Evolutionary conservation across 37 sponge, comb jelly and placozoan genomes (phyloP).

Genomic region (Mnemiopsis leidyi): DNA sequence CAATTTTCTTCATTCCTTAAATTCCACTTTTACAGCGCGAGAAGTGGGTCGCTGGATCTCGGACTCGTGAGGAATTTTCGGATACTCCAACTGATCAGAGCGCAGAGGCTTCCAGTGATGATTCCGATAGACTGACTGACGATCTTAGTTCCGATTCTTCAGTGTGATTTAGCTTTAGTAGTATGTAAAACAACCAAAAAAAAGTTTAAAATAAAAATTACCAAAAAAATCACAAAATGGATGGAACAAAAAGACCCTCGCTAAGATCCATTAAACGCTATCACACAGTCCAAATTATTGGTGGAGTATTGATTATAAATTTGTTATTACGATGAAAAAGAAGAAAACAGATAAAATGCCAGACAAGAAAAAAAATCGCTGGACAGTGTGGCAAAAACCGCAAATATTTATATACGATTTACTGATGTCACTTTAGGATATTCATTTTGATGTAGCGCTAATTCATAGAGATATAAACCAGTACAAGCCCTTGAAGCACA

Average conservation of each 20-base stretch:
- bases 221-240: not conserved
- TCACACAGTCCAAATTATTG: not conserved
- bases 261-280: not conserved
- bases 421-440: not conserved
- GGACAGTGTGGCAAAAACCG: not conserved
- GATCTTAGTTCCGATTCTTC: constrained; percentile 34
- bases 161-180: not conserved
- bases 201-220: constrained; percentile 33
- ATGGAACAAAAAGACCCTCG: constrained; percentile 8
- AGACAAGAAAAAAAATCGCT: not conserved
- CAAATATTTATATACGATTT: not conserved
- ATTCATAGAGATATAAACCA: not conserved
- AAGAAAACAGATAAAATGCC: not conserved
- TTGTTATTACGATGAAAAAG: not conserved
- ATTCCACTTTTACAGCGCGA: not conserved
- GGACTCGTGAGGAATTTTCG: not conserved
- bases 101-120: constrained; percentile 25
- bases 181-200: constrained; percentile 18
- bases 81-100: constrained; percentile 9
- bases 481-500: not conserved
- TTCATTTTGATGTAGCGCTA: not conserved
- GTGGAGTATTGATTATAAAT: not conserved
- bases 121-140: constrained; percentile 9
- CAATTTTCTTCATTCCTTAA: not conserved
- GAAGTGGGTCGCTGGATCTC: not conserved